Base-by-base conservation (phyloP, 92 coral and sea anemone species). In the Porites lobata region DNA sequence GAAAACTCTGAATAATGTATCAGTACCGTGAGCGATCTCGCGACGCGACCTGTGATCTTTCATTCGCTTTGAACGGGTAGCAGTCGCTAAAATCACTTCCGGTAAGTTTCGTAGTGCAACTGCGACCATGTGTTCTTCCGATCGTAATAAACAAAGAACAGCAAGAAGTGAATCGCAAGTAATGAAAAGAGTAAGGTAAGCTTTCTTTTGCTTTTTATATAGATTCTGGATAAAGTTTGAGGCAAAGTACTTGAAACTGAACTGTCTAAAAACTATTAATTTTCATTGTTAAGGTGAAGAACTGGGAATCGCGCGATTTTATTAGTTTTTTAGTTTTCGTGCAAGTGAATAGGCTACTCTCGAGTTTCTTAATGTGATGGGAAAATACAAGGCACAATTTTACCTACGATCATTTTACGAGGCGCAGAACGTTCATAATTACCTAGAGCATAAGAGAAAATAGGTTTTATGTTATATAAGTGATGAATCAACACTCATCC, bases 81-180 rank as follows among this genome's bases (percentile, higher is more conserved):
- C 84, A 19, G 82, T 86, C 76, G 79, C 69, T 66, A 67, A 75
- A 56, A 76, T 59, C 65, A 76, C 85, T 63, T 86, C 94, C 94
- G 89, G 94, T 91, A 69, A 58, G 50, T 50, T 72, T 88, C 77
- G 84, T 62, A 69, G 67, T 63, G 17, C 43, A 17, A 82, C 80
- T 72, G 81, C 76, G 92, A 84, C 93, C 90, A 88, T 88, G 93
- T 90, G 90, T 71, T 68, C 47, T 38, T 38, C n/a, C 59, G 71
- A 66, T 75, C 51, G 68, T n/a, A n/a, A 38, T 29, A 70, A 81
- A 69, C 77, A 81, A 81, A 20, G 43, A 51, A 69, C 22, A 56
- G 9, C 38, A 11, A 29, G 52, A 58, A 43, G 47, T 54, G 86
- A 81, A 69, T 24, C 6, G 53, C 13, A 20, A 57, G 26, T 6